These are phyloP conservation scores for Athripsodes cinereus DNA, from an alignment of 2,888 invertebrate species.

Conservation along the genomic window DNA sequence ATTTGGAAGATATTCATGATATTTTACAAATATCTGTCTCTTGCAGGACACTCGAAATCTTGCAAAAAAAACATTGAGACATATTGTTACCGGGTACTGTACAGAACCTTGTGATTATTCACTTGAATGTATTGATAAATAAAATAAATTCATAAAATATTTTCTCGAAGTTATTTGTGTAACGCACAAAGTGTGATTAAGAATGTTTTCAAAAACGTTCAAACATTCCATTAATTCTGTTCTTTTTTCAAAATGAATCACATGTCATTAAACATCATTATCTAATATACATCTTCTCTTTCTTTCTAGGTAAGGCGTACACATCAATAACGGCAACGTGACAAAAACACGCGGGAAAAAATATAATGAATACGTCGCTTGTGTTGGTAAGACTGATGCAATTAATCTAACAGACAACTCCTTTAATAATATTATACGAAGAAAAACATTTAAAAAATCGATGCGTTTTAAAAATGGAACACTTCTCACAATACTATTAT, in stretches of 20 bases:
- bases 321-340: background rate
- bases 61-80: too few relatives aligned
- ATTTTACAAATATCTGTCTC: too few relatives aligned
- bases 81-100: too few relatives aligned
- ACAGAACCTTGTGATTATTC: too few relatives aligned
- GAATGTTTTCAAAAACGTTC: background rate
- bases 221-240: background rate
- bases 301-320: constrained; percentile 11
- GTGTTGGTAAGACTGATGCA: background rate
- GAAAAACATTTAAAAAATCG: background rate
- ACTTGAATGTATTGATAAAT: too few relatives aligned
- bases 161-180: too few relatives aligned
- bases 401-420: background rate
- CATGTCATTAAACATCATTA: background rate
- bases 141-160: too few relatives aligned
- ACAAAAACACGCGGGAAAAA: background rate
- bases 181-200: background rate
- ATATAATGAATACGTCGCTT: background rate
- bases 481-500: too few relatives aligned
- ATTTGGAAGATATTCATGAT: too few relatives aligned
- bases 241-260: background rate
- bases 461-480: background rate
- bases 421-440: too few relatives aligned
- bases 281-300: constrained; percentile 6
- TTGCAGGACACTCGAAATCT: too few relatives aligned